Percentiles rank a stretch among this genome's conserved stretches.
Evolutionary conservation across 2,797 vertebrate genomes (phyloP).

Genomic region (Gorsachius magnificus): DNA sequence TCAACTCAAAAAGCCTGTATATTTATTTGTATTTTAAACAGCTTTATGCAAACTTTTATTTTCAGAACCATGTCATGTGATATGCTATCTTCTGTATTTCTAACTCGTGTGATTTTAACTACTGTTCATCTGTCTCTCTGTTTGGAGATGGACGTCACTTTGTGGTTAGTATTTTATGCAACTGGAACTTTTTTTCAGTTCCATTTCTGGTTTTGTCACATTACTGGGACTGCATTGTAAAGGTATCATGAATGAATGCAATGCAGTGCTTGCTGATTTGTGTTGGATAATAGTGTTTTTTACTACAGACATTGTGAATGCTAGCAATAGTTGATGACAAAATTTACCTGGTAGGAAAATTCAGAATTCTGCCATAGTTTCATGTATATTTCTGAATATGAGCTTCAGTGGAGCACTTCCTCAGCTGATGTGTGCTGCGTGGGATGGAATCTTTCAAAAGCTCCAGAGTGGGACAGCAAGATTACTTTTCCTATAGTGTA

Average conservation of each 20-base stretch:
- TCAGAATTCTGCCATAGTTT: not conserved
- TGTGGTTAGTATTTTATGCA: not conserved
- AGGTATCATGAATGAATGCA: not conserved
- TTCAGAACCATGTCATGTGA: not conserved
- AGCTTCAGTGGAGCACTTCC: not conserved
- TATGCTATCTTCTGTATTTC: not conserved
- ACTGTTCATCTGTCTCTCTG: not conserved
- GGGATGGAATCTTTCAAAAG: not conserved
- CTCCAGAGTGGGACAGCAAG: not conserved
- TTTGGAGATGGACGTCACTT: not conserved
- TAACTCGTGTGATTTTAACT: not conserved
- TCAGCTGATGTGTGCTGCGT: not conserved
- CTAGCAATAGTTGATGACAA: not conserved
- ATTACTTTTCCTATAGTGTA: not conserved
- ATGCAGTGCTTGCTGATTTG: not conserved
- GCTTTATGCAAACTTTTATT: not conserved
- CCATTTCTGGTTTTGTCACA: not conserved
- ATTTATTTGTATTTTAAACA: not conserved
- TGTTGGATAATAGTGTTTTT: not conserved
- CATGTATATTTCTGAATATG: not conserved
- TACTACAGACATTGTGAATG: not conserved
- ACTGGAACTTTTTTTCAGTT: not conserved
- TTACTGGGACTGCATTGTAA: not conserved
- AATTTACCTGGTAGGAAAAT: not conserved
- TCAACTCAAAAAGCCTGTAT: not conserved